These are phyloP conservation scores for Protophormia terraenovae DNA, from an alignment of 2,888 invertebrate genomes.

Conservation along the genomic window DNA sequence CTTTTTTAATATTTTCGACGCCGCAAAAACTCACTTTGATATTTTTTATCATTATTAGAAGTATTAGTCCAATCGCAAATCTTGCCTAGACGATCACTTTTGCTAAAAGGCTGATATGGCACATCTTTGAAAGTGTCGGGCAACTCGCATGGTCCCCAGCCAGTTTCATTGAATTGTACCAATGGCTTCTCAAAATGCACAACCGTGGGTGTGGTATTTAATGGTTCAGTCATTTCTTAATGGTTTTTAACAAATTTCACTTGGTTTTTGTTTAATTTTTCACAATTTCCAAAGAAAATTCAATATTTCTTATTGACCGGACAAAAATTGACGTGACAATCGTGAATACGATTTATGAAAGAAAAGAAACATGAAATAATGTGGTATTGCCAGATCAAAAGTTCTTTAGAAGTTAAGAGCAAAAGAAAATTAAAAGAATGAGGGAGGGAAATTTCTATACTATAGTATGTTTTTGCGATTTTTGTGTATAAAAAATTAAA, in stretches of 20 bases:
- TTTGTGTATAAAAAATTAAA: too few species aligned
- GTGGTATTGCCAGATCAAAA: slow-evolving; percentile 45
- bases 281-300: slow-evolving; percentile 35
- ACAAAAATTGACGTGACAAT: slow-evolving; percentile 58
- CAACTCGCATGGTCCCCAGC: slow-evolving; percentile 98
- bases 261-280: slow-evolving; percentile 13
- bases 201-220: slow-evolving; percentile 73
- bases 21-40: slow-evolving; percentile 83
- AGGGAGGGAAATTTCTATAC: slow-evolving; percentile 29
- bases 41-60: slow-evolving; percentile 95
- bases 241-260: slow-evolving; percentile 18
- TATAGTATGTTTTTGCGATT: background rate
- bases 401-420: background rate
- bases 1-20: slow-evolving; percentile 1
- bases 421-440: background rate
- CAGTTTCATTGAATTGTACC: slow-evolving; percentile 82
- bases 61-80: slow-evolving; percentile 99
- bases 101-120: slow-evolving; percentile 99
- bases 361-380: slow-evolving; percentile 47
- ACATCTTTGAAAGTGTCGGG: slow-evolving; percentile 90
- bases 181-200: slow-evolving; percentile 75
- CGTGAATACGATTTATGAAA: slow-evolving; percentile 55
- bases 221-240: slow-evolving; percentile 73
- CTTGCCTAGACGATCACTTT: slow-evolving; percentile 98
- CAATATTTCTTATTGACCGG: slow-evolving; percentile 33